A percentile compares a stretch with the other conserved stretches of the same genome.
phyloP scores from a whole-genome alignment of 2,113 vertebrate species.

The Chrysemys picta region DNA sequence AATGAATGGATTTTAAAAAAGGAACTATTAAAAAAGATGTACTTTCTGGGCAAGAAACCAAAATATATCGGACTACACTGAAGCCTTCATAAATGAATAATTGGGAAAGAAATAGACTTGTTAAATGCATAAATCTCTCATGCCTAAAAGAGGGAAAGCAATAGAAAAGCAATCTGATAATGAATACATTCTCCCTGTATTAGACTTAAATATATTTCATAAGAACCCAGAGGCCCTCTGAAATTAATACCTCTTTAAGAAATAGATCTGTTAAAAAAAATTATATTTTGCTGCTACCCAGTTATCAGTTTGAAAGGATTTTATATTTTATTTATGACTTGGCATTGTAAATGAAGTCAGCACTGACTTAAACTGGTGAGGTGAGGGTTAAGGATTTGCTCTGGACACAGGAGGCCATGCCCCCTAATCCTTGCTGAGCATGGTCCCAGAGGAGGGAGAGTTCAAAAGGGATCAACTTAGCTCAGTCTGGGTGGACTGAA shows the following conservation, averaged over 20 bases:
- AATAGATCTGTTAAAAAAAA: neutral
- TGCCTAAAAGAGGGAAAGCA: neutral
- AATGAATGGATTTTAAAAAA: neutral
- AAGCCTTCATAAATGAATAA: neutral
- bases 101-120: neutral
- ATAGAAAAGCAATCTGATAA: neutral
- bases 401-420: neutral
- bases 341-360: neutral
- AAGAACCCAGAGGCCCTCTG: neutral
- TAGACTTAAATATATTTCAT: neutral
- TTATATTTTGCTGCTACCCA: accelerated
- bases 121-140: neutral
- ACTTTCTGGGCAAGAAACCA: neutral
- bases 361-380: neutral
- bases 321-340: slow-evolving; percentile 26
- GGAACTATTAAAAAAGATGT: neutral
- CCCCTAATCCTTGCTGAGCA: neutral
- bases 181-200: neutral
- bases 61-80: neutral
- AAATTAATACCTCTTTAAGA: slow-evolving; percentile 29
- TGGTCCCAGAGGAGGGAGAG: neutral
- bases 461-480: neutral
- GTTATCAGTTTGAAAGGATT: neutral
- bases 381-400: neutral
- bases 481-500: neutral